Conservation (phyloP, 2,113 vertebrate species). For the Caranx melampygus region DNA sequence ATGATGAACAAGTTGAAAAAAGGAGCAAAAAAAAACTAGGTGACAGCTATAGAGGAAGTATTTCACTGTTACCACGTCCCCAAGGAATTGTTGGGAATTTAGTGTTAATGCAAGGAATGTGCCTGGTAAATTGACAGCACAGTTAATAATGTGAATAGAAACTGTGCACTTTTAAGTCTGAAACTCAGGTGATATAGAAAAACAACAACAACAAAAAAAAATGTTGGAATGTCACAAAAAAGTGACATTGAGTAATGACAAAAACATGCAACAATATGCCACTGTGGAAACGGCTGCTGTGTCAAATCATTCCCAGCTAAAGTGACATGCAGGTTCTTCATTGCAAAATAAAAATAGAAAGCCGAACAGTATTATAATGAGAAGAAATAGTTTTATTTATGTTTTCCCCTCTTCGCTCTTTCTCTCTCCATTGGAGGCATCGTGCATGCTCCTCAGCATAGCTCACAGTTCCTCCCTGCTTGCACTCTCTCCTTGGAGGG, state of each 20-base stretch:
- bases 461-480: conserved; percentile 73
- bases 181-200: conserved; percentile 4
- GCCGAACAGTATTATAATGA: conserved; percentile 71
- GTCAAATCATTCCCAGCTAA: conserved; percentile 64
- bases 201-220: conserved; percentile 11
- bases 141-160: conserved; percentile 15
- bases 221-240: conserved; percentile 69
- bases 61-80: not conserved
- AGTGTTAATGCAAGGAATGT: not conserved
- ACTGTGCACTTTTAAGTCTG: conserved; percentile 7
- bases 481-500: conserved; percentile 80
- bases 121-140: not conserved
- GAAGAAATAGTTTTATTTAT: conserved; percentile 78
- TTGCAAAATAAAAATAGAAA: conserved; percentile 75
- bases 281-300: conserved; percentile 54
- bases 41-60: not conserved
- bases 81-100: not conserved
- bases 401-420: conserved; percentile 47
- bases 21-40: not conserved
- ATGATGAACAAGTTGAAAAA: not conserved
- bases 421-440: conserved; percentile 58
- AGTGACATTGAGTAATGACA: conserved; percentile 77
- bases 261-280: conserved; percentile 67
- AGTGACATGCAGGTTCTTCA: conserved; percentile 64
- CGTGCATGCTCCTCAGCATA: conserved; percentile 68